phyloP scores from a whole-genome alignment of 2,113 vertebrate species.

The Pollachius pollachius region DNA sequence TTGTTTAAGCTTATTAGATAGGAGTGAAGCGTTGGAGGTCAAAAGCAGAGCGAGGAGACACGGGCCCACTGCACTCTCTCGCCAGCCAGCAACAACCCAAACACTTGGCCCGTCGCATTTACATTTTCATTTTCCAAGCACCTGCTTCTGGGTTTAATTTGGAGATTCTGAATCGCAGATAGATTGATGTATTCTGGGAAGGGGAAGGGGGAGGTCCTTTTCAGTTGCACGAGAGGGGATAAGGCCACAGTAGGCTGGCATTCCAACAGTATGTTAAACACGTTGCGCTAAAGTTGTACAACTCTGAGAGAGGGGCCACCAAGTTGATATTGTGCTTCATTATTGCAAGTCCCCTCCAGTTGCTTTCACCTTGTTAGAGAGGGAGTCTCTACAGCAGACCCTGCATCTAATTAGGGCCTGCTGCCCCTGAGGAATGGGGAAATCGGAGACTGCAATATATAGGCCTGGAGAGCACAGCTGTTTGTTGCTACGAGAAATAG shows the following conservation, averaged over 20 bases:
- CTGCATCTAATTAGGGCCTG: constrained; percentile 73
- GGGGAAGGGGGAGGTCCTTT: constrained; percentile 37
- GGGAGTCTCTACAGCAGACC: constrained; percentile 65
- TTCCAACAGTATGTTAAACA: constrained; percentile 62
- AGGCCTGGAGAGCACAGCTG: constrained; percentile 47
- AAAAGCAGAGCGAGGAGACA: constrained; percentile 52
- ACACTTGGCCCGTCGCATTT: constrained; percentile 57
- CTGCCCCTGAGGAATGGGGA: constrained; percentile 57
- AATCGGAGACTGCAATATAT: constrained; percentile 44
- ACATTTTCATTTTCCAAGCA: constrained; percentile 70
- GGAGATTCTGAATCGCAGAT: constrained; percentile 65
- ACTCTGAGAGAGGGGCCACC: constrained; percentile 51
- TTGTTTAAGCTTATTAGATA: constrained; percentile 68
- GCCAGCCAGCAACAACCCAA: constrained; percentile 29
- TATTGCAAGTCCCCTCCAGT: constrained; percentile 68
- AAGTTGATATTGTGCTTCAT: constrained; percentile 61
- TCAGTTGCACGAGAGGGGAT: constrained; percentile 58
- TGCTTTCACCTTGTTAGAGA: constrained; percentile 71
- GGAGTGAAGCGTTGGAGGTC: constrained; percentile 60
- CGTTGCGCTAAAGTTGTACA: constrained; percentile 54
- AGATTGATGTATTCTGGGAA: constrained; percentile 62
- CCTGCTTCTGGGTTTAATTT: constrained; percentile 72
- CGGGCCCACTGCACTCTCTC: constrained; percentile 50
- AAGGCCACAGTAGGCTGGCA: constrained; percentile 54
- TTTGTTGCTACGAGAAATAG: constrained; percentile 62